Conservation (phyloP, 2,797 vertebrate species). For the Onychomys arenicola region DNA sequence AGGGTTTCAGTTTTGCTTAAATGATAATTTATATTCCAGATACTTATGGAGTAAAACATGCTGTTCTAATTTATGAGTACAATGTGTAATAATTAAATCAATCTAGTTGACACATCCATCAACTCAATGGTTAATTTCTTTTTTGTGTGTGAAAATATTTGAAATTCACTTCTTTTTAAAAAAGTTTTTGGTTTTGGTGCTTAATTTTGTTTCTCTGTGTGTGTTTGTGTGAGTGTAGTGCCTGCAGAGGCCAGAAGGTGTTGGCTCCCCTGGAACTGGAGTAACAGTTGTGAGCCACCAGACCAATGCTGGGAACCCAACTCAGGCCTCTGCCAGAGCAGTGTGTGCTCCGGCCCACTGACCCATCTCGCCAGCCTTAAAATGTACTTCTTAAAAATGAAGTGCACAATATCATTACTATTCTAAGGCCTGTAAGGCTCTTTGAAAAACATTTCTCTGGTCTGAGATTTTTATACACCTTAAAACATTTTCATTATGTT, state of each 20-base stretch:
- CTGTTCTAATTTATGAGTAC: background rate
- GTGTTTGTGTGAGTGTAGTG: no score
- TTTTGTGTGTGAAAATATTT: background rate
- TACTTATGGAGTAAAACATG: background rate
- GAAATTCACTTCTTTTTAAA: background rate
- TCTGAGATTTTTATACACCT: background rate
- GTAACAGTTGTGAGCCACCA: no score
- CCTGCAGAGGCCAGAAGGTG: background rate
- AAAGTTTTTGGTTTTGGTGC: background rate
- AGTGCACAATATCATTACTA: background rate
- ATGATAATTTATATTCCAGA: background rate
- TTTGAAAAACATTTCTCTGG: background rate
- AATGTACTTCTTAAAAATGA: background rate
- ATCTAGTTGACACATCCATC: background rate
- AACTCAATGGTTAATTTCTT: background rate
- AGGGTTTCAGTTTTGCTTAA: background rate
- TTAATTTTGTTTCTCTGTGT: background rate
- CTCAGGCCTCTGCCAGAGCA: background rate
- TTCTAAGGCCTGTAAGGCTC: background rate
- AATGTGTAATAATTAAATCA: background rate
- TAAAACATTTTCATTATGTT: background rate
- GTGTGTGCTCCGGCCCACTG: background rate
- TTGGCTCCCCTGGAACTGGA: background rate
- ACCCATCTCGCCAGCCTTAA: background rate
- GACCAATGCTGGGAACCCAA: background rate